Conservation (phyloP, 2,797 vertebrate genomes). For the Mycteria americana region DNA sequence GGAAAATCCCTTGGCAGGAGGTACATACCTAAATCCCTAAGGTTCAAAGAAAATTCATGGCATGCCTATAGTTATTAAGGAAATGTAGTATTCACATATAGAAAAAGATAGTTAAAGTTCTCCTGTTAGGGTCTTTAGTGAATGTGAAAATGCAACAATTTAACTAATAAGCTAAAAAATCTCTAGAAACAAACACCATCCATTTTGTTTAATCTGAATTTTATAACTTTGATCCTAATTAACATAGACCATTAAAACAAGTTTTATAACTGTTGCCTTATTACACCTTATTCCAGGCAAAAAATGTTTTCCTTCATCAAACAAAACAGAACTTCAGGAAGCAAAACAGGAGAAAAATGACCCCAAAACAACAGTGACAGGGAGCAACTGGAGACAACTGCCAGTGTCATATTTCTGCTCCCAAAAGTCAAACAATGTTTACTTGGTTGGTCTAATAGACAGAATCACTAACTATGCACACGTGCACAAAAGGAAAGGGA, state of each 20-base stretch:
- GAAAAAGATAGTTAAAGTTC: not conserved
- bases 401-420: slow-evolving; percentile 56
- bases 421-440: slow-evolving; percentile 64
- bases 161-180: not conserved
- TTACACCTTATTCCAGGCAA: not conserved
- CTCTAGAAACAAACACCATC: not conserved
- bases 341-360: not conserved
- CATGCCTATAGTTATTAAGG: not conserved
- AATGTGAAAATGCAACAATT: not conserved
- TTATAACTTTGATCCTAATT: not conserved
- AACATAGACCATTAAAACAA: not conserved
- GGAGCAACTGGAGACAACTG: slow-evolving; percentile 33
- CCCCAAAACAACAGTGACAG: slow-evolving; percentile 44
- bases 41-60: not conserved
- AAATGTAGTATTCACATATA: not conserved
- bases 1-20: not conserved
- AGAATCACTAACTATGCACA: slow-evolving; percentile 69
- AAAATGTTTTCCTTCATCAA: not conserved
- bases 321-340: slow-evolving; percentile 37
- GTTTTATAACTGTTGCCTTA: not conserved
- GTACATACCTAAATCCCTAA: not conserved
- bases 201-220: not conserved
- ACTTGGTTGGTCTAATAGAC: slow-evolving; percentile 71
- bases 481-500: slow-evolving; percentile 12
- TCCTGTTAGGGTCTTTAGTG: not conserved